Evolutionary conservation across 2,113 vertebrate species (phyloP).

Genomic region (Mionectes macconnelli): DNA sequence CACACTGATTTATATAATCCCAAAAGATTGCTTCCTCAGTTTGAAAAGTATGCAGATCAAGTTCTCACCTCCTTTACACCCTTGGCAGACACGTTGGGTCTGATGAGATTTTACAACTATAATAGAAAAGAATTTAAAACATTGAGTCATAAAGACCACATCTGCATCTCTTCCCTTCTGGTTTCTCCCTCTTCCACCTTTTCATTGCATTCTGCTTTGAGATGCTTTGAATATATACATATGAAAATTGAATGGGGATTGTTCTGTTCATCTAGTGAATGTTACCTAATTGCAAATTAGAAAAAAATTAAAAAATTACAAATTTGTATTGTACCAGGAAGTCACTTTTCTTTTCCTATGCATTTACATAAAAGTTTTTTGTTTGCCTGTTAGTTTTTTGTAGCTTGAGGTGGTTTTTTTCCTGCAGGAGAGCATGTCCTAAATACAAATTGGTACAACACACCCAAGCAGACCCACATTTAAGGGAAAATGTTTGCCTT

Average conservation of each 20-base stretch:
- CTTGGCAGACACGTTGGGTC: background rate
- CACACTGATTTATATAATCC: background rate
- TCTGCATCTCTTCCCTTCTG: background rate
- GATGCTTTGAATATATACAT: background rate
- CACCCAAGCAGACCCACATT: slow-evolving; percentile 31
- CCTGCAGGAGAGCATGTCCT: background rate
- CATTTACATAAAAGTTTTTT: background rate
- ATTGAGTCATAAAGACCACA: background rate
- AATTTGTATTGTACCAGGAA: background rate
- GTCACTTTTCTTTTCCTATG: background rate
- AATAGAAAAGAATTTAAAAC: background rate
- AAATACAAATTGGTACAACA: slow-evolving; percentile 28
- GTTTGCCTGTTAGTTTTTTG: background rate
- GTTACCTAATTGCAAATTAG: background rate
- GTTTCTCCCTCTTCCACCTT: background rate
- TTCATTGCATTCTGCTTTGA: background rate
- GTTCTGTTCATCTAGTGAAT: background rate
- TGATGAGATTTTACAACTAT: background rate
- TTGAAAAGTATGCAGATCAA: background rate
- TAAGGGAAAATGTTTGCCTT: slow-evolving; percentile 33
- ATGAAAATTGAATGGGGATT: background rate
- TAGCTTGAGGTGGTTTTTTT: background rate
- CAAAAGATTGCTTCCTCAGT: background rate
- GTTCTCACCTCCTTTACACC: background rate
- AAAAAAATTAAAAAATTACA: background rate